Evolutionary conservation across 1,140 invertebrate genomes (phyloP).

Genomic region (Rhizoglyphus robini): DNA sequence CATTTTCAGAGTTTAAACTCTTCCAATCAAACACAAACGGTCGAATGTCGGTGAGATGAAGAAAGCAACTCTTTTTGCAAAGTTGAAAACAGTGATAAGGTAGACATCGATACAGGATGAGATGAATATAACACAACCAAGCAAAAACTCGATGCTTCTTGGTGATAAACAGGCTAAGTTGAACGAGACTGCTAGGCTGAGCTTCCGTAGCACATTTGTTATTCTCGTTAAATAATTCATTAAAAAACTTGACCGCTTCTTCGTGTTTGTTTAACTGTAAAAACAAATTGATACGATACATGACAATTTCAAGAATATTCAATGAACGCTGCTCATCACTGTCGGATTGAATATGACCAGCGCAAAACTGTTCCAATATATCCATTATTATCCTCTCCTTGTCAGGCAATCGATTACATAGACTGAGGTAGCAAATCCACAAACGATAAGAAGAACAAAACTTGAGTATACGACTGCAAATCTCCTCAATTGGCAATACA

Average conservation of each 20-base stretch:
- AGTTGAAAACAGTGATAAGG: conserved; percentile 17
- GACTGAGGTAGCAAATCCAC: conserved; percentile 2
- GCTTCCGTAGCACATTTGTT: neutral
- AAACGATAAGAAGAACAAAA: conserved; percentile 11
- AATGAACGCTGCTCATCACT: neutral
- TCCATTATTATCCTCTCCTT: neutral
- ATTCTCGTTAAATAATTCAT: neutral
- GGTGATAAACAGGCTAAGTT: neutral
- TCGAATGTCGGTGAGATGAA: neutral
- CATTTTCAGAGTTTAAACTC: neutral
- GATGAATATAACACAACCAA: conserved; percentile 21
- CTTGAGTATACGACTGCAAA: conserved; percentile 13
- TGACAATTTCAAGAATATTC: conserved; percentile 4
- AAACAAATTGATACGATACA: conserved; percentile 5
- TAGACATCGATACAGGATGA: conserved; percentile 2
- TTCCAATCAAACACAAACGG: conserved; percentile 16
- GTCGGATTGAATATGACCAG: neutral
- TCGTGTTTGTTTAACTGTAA: conserved; percentile 4
- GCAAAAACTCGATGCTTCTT: conserved; percentile 17
- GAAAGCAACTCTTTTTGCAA: neutral
- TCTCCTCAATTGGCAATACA: neutral
- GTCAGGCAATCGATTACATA: neutral
- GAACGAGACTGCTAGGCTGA: too few species aligned
- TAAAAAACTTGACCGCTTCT: conserved; percentile 1
- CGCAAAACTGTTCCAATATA: neutral